Percentiles rank a stretch among this genome's conserved stretches.
phyloP scores from a whole-genome alignment of 2,888 invertebrate species.

The Hetaerina titia region DNA sequence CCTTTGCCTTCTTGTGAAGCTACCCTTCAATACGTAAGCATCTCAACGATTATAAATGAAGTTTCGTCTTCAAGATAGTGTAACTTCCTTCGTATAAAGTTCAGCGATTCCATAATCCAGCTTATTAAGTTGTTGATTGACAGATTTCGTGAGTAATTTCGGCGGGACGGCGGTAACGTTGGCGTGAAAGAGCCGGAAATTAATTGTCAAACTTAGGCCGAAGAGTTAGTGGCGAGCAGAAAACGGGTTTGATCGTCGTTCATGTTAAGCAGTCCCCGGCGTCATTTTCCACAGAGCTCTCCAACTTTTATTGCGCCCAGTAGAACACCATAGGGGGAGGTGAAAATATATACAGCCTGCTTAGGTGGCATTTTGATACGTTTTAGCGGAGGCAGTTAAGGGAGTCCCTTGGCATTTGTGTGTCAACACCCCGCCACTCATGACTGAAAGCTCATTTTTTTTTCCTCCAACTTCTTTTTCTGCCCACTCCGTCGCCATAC shows the following conservation, averaged over 20 bases:
- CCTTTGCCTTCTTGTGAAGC: background rate
- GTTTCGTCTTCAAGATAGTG: background rate
- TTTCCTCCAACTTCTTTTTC: background rate
- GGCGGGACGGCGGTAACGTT: background rate
- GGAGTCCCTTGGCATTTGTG: background rate
- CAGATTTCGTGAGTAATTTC: background rate
- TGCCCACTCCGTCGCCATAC: background rate
- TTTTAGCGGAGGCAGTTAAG: background rate
- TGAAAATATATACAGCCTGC: background rate
- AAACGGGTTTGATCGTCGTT: background rate
- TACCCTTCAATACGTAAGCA: background rate
- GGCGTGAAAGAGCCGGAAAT: background rate
- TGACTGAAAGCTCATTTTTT: background rate
- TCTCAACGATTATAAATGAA: background rate
- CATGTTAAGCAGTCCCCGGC: background rate
- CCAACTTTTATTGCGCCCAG: background rate
- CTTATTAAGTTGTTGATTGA: background rate
- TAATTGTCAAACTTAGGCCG: conserved; percentile 26
- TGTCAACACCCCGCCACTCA: background rate
- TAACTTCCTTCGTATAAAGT: background rate
- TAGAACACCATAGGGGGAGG: background rate
- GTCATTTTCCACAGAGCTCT: background rate
- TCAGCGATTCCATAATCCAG: background rate
- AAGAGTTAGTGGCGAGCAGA: background rate
- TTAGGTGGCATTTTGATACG: background rate